Conservation (phyloP, 2,888 invertebrate genomes). For the Sinelater perroti region DNA sequence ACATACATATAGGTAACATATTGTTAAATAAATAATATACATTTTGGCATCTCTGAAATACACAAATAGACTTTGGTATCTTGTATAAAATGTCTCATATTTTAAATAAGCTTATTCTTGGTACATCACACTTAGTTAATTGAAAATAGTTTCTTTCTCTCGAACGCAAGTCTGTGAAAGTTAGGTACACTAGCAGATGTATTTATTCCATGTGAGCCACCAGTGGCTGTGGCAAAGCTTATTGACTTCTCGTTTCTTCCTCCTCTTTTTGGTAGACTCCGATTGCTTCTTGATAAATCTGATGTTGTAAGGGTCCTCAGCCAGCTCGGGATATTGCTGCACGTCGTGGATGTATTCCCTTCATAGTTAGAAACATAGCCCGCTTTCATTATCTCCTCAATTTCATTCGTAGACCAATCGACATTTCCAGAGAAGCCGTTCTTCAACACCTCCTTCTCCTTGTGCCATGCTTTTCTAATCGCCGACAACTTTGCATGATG, state of each 20-base stretch:
- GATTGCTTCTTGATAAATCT: conserved; percentile 85
- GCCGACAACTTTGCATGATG: conserved; percentile 91
- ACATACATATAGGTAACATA: conserved; percentile 62
- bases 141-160: conserved; percentile 56
- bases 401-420: conserved; percentile 89
- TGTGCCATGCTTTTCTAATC: conserved; percentile 90
- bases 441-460: conserved; percentile 86
- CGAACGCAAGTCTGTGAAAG: conserved; percentile 30
- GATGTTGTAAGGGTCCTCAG: conserved; percentile 96
- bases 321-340: conserved; percentile 87
- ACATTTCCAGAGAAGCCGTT: conserved; percentile 78
- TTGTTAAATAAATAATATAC: conserved; percentile 62
- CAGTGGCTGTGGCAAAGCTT: conserved; percentile 51
- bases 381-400: conserved; percentile 86
- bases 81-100: conserved; percentile 64
- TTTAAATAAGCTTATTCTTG: conserved; percentile 57
- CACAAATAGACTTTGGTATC: conserved; percentile 73
- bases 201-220: conserved; percentile 59
- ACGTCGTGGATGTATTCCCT: conserved; percentile 93
- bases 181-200: conserved; percentile 38
- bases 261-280: conserved; percentile 75
- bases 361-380: conserved; percentile 88
- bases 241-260: conserved; percentile 71
- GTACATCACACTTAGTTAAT: conserved; percentile 63
- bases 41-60: conserved; percentile 71